Evolutionary conservation across 2,113 vertebrate species (phyloP), one percentile per base, ranked within the genome.

Genomic region (Grantiella picta): DNA sequence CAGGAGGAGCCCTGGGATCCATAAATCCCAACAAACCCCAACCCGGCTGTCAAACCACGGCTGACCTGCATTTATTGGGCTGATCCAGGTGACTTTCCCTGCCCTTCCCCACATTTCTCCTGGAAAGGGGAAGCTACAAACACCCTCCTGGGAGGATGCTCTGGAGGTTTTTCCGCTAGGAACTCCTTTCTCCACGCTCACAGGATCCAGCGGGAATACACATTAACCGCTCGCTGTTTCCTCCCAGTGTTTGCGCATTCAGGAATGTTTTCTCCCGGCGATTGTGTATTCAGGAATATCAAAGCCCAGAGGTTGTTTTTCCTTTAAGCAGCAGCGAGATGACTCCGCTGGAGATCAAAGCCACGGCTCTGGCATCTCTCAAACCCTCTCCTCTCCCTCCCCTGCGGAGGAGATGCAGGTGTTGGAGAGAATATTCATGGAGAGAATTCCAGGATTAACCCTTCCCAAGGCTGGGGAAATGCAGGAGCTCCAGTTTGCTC

Each of bases 311-410:
- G 50, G 36, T 18, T 82, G 35, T 69, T 82, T 70, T 66, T 10
- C 27, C 44, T 92, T 83, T 38, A 12, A 89, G 64, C 68, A 72
- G 76, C 70, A 60, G 9, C 8, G 22, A 31, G 56, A 47, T 66
- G 66, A 14, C 76, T 86, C 71, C n/a, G 3, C 53, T 7, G 28
- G 24, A 76, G 89, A 95, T 94, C 66, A 95, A 94, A 94, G 77
- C 90, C 77, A 12, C 49, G 3, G 21, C 12, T 59, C 89, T 82
- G 82, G 68, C 75, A 25, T 27, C 38, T 88, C 89, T 86, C 66
- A 59, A 50, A 75, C 12, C 9, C 50, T 84, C 82, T 78, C 42
- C 24, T 85, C 78, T 94, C 75, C 56, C 56, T 66, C 86, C 66
- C 61, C 45, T 38, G 12, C 2, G 0, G 68, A 79, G 45, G 71